These are phyloP conservation scores for Dendrolimus houi DNA, from an alignment of 2,888 invertebrate species.

Conservation along the genomic window DNA sequence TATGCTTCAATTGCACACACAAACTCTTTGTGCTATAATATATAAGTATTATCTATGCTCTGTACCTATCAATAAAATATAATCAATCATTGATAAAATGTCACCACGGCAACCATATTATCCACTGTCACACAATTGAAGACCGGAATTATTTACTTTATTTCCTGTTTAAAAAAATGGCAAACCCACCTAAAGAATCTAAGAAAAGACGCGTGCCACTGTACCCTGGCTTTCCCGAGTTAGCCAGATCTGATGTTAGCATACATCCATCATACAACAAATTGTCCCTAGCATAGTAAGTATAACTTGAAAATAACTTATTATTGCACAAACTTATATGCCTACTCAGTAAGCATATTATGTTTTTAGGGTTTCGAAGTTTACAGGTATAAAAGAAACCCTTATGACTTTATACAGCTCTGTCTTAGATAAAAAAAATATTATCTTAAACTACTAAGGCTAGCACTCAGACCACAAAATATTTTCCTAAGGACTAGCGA, in stretches of 20 bases:
- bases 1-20: too few relatives aligned
- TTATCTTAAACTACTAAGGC: too few relatives aligned
- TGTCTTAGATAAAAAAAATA: too few relatives aligned
- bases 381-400: too few relatives aligned
- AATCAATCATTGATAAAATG: constrained; percentile 12
- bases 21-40: too few relatives aligned
- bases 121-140: not conserved
- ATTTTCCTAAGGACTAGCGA: too few relatives aligned
- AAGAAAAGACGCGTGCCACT: constrained; percentile 42
- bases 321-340: not conserved
- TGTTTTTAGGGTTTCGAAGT: too few relatives aligned
- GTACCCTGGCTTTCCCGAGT: constrained; percentile 69
- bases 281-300: constrained; percentile 79
- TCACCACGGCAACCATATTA: constrained; percentile 15
- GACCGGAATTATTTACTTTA: not conserved
- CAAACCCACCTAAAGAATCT: constrained; percentile 12
- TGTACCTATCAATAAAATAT: too few relatives aligned
- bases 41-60: too few relatives aligned
- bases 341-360: not conserved
- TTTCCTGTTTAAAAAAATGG: constrained; percentile 12
- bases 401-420: too few relatives aligned
- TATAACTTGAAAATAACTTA: constrained; percentile 14
- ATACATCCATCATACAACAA: constrained; percentile 78
- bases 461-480: too few relatives aligned
- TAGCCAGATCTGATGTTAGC: constrained; percentile 77